Percentiles rank a stretch among this genome's conserved stretches.
Evolutionary conservation across 1,140 invertebrate genomes (phyloP).

Genomic region (Vollenhovia emeryi): DNA sequence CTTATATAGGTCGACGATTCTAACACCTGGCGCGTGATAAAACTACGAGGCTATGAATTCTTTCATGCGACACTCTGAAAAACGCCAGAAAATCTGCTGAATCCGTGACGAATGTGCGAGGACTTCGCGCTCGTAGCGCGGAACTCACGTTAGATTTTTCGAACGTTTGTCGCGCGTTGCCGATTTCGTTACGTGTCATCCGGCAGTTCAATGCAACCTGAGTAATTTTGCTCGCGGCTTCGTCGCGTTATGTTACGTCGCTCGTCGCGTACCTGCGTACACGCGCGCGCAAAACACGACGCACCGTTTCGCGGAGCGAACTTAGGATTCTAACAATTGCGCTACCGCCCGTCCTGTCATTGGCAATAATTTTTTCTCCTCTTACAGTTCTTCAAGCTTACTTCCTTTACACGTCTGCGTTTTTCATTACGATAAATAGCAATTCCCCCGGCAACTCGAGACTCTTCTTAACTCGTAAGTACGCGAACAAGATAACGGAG

Average conservation of each 20-base stretch:
- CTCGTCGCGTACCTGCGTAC: not conserved
- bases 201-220: not conserved
- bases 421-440: slow-evolving; percentile 47
- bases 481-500: slow-evolving; percentile 14
- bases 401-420: not conserved
- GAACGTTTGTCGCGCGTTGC: too few species aligned
- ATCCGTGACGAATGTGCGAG: not conserved
- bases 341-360: too few species aligned
- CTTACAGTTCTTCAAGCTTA: not conserved
- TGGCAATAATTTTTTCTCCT: not conserved
- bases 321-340: not conserved
- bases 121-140: not conserved
- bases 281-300: not conserved
- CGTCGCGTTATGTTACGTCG: not conserved
- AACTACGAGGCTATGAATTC: slow-evolving; percentile 19
- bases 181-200: not conserved
- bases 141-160: not conserved
- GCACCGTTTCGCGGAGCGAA: not conserved
- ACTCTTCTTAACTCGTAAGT: slow-evolving; percentile 44
- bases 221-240: slow-evolving; percentile 30
- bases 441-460: slow-evolving; percentile 18
- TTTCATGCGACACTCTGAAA: not conserved
- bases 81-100: not conserved
- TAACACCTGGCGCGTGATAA: not conserved
- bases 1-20: not conserved